Base-by-base conservation (phyloP, 2,113 vertebrate species). In the Morphnarchus princeps region DNA sequence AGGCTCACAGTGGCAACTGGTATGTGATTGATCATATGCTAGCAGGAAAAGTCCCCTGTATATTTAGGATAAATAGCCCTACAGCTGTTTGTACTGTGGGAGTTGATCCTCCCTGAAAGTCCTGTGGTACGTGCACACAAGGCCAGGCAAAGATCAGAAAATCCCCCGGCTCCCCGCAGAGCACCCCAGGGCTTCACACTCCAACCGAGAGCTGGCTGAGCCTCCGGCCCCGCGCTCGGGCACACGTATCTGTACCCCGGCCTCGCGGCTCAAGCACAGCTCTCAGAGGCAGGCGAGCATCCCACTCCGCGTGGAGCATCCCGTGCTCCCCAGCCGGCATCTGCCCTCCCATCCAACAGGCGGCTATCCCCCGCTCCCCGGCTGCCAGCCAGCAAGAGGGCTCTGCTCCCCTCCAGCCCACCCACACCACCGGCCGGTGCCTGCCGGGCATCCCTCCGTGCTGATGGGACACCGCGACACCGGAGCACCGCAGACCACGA, bases 21-120 rank as follows among this genome's bases (percentile, higher is more conserved):
- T 0, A 11, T 4, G 31, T 7, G 81, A 52, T 0, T 25, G 81
- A 47, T 38, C 24, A 28, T 7, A 57, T 0, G 0, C 0, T 0
- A 32, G 74, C 40, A 22, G 69, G 55, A 32, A 6, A 29, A 62
- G 32, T 28, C 22, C 36, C 36, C 43, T 2, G 25, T 6, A 3
- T 36, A 74, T 34, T 29, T 3, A 20, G 55, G 40, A 20, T 11
- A 52, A 59, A 29, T 1, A 65, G 79, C 85, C 18, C 67, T 6
- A 1, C 12, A 3, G 72, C 52, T 11, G n/a, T 22, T 31, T 1
- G 32, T 7, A 3, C 17, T 1, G 3, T 2, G 55, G 72, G 66
- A 40, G 17, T 3, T 5, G 34, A 21, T 22, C 34, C 38, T 34
- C 32, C 32, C 34, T 2, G 18, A 1, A 32, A 32, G 74, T 1